Evolutionary conservation across 1,140 invertebrate species (phyloP).

Genomic region (Micrasema longulum): DNA sequence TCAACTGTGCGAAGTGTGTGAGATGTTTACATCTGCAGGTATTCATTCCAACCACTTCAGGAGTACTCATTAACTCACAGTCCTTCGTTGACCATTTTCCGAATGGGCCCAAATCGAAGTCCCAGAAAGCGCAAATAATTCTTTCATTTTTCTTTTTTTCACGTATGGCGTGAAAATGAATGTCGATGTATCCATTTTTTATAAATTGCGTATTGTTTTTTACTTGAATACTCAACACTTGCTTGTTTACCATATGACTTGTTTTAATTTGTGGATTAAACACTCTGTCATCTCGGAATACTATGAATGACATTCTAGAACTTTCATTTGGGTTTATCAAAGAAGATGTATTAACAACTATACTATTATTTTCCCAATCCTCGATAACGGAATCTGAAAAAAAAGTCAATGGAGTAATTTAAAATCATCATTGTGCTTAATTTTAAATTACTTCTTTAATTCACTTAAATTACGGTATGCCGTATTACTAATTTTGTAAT

Average conservation of each 20-base stretch:
- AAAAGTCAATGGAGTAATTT: too few relatives aligned
- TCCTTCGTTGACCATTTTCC: slow-evolving; percentile 63
- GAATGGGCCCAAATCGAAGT: slow-evolving; percentile 58
- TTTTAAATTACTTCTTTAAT: too few relatives aligned
- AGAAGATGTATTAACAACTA: slow-evolving; percentile 60
- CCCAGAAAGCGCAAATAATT: slow-evolving; percentile 64
- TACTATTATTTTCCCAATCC: slow-evolving; percentile 55
- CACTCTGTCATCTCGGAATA: slow-evolving; percentile 63
- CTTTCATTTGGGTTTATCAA: slow-evolving; percentile 55
- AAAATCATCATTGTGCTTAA: too few relatives aligned
- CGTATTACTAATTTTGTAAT: too few relatives aligned
- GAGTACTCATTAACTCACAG: slow-evolving; percentile 54
- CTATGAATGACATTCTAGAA: slow-evolving; percentile 65
- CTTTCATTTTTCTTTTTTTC: slow-evolving; percentile 55
- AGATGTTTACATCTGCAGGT: slow-evolving; percentile 66
- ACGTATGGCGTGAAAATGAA: slow-evolving; percentile 58
- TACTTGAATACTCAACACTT: slow-evolving; percentile 57
- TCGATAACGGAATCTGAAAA: slow-evolving; percentile 4
- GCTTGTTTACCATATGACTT: slow-evolving; percentile 57
- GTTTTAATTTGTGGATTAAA: slow-evolving; percentile 52
- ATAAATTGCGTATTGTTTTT: slow-evolving; percentile 59
- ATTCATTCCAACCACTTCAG: slow-evolving; percentile 57
- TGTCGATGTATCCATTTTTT: slow-evolving; percentile 60
- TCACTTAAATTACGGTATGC: too few relatives aligned
- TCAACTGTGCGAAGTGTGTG: slow-evolving; percentile 67